Percentiles rank a stretch among this genome's conserved stretches.
Evolutionary conservation across 2,797 vertebrate species (phyloP).

Genomic region (Acanthopagrus latus): DNA sequence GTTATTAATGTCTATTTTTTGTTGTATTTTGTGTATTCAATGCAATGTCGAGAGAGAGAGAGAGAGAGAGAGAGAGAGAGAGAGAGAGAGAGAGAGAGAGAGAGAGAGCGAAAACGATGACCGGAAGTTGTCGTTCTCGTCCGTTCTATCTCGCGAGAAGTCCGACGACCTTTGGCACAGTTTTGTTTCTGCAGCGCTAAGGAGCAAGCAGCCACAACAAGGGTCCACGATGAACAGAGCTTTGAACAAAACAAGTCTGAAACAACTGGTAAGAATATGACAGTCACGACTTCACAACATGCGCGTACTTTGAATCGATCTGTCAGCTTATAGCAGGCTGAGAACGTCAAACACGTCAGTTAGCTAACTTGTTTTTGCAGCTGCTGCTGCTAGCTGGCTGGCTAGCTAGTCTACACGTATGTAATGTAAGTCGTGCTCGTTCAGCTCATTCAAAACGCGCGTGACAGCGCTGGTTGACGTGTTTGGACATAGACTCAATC

Average conservation of each 20-base stretch:
- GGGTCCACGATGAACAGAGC: constrained; percentile 76
- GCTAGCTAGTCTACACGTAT: background rate
- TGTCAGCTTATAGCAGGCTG: background rate
- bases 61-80: background rate
- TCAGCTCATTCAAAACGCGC: too few species aligned
- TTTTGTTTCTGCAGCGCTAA: constrained; percentile 16
- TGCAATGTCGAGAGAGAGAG: background rate
- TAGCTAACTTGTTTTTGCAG: background rate
- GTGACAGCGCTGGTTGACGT: background rate
- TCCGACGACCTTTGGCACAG: constrained; percentile 67
- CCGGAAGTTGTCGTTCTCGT: background rate
- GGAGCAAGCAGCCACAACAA: background rate
- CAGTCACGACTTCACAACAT: too few species aligned
- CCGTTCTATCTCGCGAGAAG: constrained; percentile 73
- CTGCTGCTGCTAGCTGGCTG: constrained; percentile 28
- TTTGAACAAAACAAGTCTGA: constrained; percentile 69
- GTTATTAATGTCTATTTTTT: too few species aligned
- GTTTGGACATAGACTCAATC: background rate
- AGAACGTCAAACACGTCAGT: background rate
- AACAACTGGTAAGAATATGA: constrained; percentile 74
- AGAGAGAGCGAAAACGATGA: background rate
- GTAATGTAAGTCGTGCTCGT: background rate
- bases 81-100: background rate
- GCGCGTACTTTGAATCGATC: background rate
- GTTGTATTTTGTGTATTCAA: too few species aligned